Evolutionary conservation across 2,797 vertebrate species (phyloP), one percentile per base, ranked within the genome.

Genomic region (Falco peregrinus): DNA sequence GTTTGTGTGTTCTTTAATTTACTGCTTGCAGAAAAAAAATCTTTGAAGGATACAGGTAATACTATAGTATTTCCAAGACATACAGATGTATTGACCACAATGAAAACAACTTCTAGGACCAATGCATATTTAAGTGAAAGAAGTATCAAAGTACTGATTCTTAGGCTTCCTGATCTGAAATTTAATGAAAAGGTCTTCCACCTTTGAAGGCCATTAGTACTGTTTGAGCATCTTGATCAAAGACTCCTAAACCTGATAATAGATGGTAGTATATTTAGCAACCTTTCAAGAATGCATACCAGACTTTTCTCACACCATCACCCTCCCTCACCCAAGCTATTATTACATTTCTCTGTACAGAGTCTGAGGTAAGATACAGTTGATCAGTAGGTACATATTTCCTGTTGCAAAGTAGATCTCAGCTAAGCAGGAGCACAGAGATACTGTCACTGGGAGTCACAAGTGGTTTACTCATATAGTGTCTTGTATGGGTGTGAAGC

Each of bases 131-230:
- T 83, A 78, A 83, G 60, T 94, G 60, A 77, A 80, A 47, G 68
- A 74, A 84, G 22, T 41, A 47, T 79, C 71, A 85, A 78, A 75
- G 51, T 37, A 60, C 35, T 67, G 37, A 70, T 90, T 87, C 63
- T 83, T 90, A 79, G 41, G 50, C 76, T 90, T 92, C 53, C 47
- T 90, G 63, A 79, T 75, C n/a, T 70, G 63, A 87, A 87, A 89
- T 83, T 29, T 73, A 83, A 70, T 73, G 25, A 65, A 90, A 74
- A 87, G 29, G 53, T 80, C 63, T 83, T 84, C 61, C 37, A 80
- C 41, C 67, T 90, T 84, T 87, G 57, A 90, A 92, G 68, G 64
- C 51, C 63, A 41, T 85, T 81, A 85, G 26, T 68, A 56, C 51
- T 84, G 39, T 84, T 87, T 83, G 26, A 87, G 33, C 57, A 61